Conservation (phyloP, 2,113 vertebrate genomes). For the Percina caprodes region DNA sequence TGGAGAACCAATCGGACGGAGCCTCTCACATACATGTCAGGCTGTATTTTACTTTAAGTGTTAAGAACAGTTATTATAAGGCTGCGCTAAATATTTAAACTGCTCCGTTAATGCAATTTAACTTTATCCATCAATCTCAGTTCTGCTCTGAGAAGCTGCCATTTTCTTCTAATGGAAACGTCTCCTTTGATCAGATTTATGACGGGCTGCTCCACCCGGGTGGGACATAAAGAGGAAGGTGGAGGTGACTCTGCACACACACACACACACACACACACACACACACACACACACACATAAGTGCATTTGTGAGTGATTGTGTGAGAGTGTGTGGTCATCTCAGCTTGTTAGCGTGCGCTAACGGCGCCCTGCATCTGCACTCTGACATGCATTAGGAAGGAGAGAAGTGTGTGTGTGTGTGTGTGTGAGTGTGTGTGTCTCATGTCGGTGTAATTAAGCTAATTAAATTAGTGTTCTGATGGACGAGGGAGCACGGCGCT, state of each 20-base stretch:
- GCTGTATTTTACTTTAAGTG: slow-evolving; percentile 88
- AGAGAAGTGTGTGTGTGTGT: neutral
- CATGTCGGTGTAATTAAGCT: slow-evolving; percentile 81
- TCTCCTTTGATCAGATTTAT: slow-evolving; percentile 91
- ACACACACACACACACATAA: too few species aligned
- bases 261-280: too few species aligned
- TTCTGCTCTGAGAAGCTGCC: slow-evolving; percentile 82
- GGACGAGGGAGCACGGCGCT: slow-evolving; percentile 78
- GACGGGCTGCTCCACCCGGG: slow-evolving; percentile 41
- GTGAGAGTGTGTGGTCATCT: slow-evolving; percentile 50
- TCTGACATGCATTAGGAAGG: slow-evolving; percentile 50
- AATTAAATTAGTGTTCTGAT: slow-evolving; percentile 85
- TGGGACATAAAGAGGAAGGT: slow-evolving; percentile 17
- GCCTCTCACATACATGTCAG: slow-evolving; percentile 34
- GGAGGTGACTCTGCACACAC: neutral
- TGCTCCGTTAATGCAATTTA: slow-evolving; percentile 90
- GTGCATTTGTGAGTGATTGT: too few species aligned
- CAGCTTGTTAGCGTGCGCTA: slow-evolving; percentile 73
- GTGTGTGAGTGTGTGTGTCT: slow-evolving; percentile 43
- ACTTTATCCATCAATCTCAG: slow-evolving; percentile 90
- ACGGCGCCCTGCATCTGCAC: slow-evolving; percentile 56
- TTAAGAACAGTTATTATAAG: slow-evolving; percentile 95
- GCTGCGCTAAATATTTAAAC: slow-evolving; percentile 93
- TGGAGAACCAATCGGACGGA: neutral
- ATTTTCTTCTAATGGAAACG: slow-evolving; percentile 84